phyloP scores from a whole-genome alignment of 2,888 invertebrate species.

The Leptopilina drosophilae region DNA sequence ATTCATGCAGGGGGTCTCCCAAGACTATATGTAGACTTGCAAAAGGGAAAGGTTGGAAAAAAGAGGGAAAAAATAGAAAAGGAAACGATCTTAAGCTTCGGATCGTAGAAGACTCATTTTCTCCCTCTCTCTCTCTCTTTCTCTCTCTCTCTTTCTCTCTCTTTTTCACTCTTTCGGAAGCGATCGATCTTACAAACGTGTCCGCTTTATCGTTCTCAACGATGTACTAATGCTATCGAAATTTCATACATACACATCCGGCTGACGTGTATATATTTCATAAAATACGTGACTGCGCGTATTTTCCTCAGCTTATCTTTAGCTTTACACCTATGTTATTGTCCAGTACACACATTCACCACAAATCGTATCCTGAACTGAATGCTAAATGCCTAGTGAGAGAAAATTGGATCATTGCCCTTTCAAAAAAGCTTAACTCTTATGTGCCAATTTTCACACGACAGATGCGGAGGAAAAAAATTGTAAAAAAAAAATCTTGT shows the following conservation, averaged over 20 bases:
- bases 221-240: conserved; percentile 51
- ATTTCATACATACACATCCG: conserved; percentile 51
- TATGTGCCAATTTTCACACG: conserved; percentile 26
- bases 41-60: not conserved
- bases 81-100: conserved; percentile 16
- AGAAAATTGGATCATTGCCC: conserved; percentile 39
- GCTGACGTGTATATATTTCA: conserved; percentile 62
- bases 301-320: conserved; percentile 70
- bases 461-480: not conserved
- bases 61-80: conserved; percentile 28
- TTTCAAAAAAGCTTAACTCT: conserved; percentile 27
- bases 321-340: conserved; percentile 63
- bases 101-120: conserved; percentile 11
- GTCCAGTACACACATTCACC: conserved; percentile 56
- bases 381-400: conserved; percentile 46
- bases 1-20: not conserved
- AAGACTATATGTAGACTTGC: conserved; percentile 21
- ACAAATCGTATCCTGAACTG: conserved; percentile 49
- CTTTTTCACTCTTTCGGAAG: conserved; percentile 33
- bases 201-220: conserved; percentile 50
- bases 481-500: not conserved
- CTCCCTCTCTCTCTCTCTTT: no score
- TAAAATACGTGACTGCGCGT: conserved; percentile 73
- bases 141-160: no score
- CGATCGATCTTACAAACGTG: conserved; percentile 46